Evolutionary conservation across 2,113 vertebrate species (phyloP).

Genomic region (Callipepla californica): DNA sequence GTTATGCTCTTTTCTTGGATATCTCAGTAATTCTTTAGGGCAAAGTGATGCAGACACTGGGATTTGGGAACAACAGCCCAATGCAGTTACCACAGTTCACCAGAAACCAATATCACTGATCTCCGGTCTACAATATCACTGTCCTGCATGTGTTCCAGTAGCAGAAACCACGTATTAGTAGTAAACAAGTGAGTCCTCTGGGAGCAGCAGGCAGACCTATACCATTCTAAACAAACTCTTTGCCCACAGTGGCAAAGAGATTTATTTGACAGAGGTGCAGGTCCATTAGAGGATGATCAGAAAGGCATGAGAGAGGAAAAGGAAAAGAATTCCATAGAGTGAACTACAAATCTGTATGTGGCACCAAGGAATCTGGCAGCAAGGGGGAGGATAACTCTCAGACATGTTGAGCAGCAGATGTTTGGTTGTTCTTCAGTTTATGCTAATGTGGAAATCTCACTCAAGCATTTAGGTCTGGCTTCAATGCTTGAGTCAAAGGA

Average conservation of each 20-base stretch:
- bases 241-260: background rate
- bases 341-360: background rate
- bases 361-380: background rate
- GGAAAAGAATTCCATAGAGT: background rate
- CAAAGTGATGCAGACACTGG: accelerated
- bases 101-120: background rate
- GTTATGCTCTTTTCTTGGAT: background rate
- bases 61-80: background rate
- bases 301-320: background rate
- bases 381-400: background rate
- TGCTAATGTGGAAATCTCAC: background rate
- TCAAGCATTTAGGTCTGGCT: background rate
- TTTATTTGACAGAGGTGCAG: background rate
- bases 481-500: background rate
- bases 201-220: background rate
- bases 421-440: background rate
- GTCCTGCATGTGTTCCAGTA: accelerated
- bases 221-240: background rate
- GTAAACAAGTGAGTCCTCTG: background rate
- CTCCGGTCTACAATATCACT: background rate
- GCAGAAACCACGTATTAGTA: background rate
- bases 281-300: background rate
- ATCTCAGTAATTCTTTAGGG: background rate
- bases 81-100: background rate
- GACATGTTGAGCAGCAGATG: background rate